Base-by-base conservation (phyloP, 2,888 invertebrate species). In the Leptopilina myrica region DNA sequence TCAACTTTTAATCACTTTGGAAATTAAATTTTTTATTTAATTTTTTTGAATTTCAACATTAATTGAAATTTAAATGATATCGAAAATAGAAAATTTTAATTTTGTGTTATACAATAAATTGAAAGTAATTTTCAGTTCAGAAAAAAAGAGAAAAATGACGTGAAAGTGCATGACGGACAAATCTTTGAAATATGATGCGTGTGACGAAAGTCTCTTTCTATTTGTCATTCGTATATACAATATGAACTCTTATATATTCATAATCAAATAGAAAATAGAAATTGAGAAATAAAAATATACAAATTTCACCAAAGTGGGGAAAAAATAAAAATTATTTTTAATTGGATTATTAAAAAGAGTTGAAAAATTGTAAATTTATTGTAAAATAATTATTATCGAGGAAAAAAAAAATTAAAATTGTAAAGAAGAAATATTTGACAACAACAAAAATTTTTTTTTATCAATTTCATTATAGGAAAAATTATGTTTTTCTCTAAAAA, bases 141-240 rank as follows among this genome's bases (percentile, higher is more conserved):
- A 62, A 62, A 62, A 20, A 59, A 59, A 12, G 15, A 20, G 20
- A 67, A 46, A 12, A 53, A 11, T 33, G 4, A 73, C 53, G 69
- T 53, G 69, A 73, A 73, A 73, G 69, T 73, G 53, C 69, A 73
- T 73, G 69, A 73, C 69, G 20, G 8, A n/a, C 56, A 56, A 49
- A 33, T 62, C n/a, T 56, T 73, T 14, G 12, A 49, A 26, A 67
- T 43, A 67, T 49, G 6, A 49, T 15, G 26, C 14, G 6, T 69
- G 12, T 67, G 67, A 67, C 67, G 46, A 43, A 49, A 26, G 26
- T 12, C 49, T 7, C 5, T 46, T 49, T 59, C n/a, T 59, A 20
- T 43, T 40, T 15, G 20, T 62, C 15, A 15, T 15, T 9, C 6
- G 20, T 20, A 15, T 20, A 15, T 20, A 33, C 4, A 33, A 33